A percentile compares a stretch with the other conserved stretches of the same genome.
Conservation (phyloP, 2,797 vertebrate species). For the Orestias chungarensis region DNA sequence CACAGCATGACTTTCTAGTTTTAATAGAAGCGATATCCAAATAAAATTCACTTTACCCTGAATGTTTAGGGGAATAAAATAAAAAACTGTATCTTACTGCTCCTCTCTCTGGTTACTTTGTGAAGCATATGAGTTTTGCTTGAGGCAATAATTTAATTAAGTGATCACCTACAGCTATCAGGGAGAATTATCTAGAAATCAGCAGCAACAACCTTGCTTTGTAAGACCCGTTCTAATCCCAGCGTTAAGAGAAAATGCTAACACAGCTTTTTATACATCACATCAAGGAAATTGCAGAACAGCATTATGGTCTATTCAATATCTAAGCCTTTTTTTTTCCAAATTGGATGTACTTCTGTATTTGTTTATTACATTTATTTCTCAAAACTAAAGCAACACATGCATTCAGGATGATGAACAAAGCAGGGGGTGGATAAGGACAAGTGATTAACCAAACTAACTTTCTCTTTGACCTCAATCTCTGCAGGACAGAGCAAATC, state of each 20-base stretch:
- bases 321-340: slow-evolving; percentile 8
- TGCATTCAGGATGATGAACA: slow-evolving; percentile 40
- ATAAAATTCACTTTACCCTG: slow-evolving; percentile 30
- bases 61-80: slow-evolving; percentile 35
- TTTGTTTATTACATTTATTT: slow-evolving; percentile 28
- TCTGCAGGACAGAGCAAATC: slow-evolving; percentile 47
- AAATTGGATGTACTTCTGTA: slow-evolving; percentile 18
- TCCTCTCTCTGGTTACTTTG: slow-evolving; percentile 20
- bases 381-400: slow-evolving; percentile 32
- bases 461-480: slow-evolving; percentile 61
- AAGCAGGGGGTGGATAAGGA: slow-evolving; percentile 20
- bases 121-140: slow-evolving; percentile 35
- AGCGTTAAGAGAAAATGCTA: slow-evolving; percentile 18
- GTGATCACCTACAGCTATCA: slow-evolving; percentile 54
- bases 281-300: slow-evolving; percentile 33
- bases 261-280: slow-evolving; percentile 27
- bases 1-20: slow-evolving; percentile 26
- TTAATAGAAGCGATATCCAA: slow-evolving; percentile 23
- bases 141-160: slow-evolving; percentile 61
- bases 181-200: slow-evolving; percentile 20
- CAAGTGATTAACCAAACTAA: slow-evolving; percentile 52
- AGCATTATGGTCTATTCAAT: slow-evolving; percentile 9
- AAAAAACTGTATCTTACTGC: slow-evolving; percentile 31
- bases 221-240: slow-evolving; percentile 17
- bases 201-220: neutral